phyloP scores from a whole-genome alignment of 2,888 invertebrate species.

The Phasia obesa region DNA sequence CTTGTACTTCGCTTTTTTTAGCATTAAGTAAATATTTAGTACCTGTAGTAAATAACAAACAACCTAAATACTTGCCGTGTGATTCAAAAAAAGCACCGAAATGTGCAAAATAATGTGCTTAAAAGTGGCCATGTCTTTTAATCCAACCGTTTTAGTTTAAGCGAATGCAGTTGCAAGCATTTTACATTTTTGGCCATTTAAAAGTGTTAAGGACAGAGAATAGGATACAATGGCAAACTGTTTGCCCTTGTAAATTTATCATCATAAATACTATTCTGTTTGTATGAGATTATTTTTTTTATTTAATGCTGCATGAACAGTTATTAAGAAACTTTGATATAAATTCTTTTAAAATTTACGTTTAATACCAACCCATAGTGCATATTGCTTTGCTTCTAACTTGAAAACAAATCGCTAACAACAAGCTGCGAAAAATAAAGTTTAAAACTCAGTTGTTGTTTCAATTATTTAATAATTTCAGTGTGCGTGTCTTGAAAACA shows the following conservation, averaged over 20 bases:
- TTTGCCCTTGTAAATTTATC: neutral
- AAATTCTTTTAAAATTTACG: neutral
- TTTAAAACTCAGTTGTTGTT: conserved; percentile 47
- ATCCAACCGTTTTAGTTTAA: neutral
- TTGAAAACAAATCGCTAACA: conserved; percentile 33
- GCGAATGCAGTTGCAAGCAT: neutral
- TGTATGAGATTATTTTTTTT: too few relatives aligned
- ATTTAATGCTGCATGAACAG: conserved; percentile 13
- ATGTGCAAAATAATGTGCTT: neutral
- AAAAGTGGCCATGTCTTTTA: conserved; percentile 13
- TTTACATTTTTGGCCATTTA: conserved; percentile 12
- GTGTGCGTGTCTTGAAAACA: conserved; percentile 53
- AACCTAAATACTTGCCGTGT: neutral
- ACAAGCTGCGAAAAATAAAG: conserved; percentile 36
- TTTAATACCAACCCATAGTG: conserved; percentile 26
- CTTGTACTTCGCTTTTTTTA: conserved; percentile 11
- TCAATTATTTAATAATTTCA: conserved; percentile 63
- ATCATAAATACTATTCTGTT: too few relatives aligned
- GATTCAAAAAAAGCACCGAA: too few relatives aligned
- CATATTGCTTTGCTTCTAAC: neutral
- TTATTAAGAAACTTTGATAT: neutral
- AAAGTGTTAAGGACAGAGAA: neutral
- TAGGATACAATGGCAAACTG: neutral
- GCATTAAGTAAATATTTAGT: conserved; percentile 30
- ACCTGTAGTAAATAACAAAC: neutral